Evolutionary conservation across 1,140 invertebrate species (phyloP).

Genomic region (Antheraea pernyi): DNA sequence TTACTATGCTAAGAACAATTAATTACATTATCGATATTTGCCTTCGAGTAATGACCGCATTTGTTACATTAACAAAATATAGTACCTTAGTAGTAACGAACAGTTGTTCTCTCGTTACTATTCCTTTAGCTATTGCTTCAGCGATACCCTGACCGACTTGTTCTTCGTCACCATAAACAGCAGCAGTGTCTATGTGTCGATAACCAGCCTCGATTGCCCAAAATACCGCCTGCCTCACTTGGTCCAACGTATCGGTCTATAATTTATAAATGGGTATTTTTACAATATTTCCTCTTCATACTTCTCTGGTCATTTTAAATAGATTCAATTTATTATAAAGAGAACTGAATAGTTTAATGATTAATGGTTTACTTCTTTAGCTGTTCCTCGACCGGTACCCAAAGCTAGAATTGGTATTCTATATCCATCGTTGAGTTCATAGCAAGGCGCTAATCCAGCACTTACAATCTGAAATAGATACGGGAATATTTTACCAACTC

Average conservation of each 20-base stretch:
- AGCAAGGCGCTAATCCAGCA: conserved; percentile 59
- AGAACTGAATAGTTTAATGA: no score
- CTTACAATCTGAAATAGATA: conserved; percentile 35
- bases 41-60: no score
- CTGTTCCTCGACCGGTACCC: conserved; percentile 82
- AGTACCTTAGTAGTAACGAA: conserved; percentile 68
- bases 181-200: conserved; percentile 65
- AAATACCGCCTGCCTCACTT: conserved; percentile 49
- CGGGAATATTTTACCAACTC: neutral
- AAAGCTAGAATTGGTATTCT: conserved; percentile 85
- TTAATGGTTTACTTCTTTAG: conserved; percentile 35
- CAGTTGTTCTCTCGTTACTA: conserved; percentile 58
- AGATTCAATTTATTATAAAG: no score
- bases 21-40: no score
- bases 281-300: no score
- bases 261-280: neutral
- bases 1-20: no score
- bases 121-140: conserved; percentile 50
- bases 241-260: conserved; percentile 45
- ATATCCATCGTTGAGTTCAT: conserved; percentile 81
- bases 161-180: conserved; percentile 53
- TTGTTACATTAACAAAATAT: conserved; percentile 1
- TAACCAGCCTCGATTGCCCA: conserved; percentile 65
- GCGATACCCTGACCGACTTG: conserved; percentile 61
- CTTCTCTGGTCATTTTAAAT: no score